Conservation (phyloP, 35 echinoderm and acorn worm genomes). For the Eucidaris tribuloides region DNA sequence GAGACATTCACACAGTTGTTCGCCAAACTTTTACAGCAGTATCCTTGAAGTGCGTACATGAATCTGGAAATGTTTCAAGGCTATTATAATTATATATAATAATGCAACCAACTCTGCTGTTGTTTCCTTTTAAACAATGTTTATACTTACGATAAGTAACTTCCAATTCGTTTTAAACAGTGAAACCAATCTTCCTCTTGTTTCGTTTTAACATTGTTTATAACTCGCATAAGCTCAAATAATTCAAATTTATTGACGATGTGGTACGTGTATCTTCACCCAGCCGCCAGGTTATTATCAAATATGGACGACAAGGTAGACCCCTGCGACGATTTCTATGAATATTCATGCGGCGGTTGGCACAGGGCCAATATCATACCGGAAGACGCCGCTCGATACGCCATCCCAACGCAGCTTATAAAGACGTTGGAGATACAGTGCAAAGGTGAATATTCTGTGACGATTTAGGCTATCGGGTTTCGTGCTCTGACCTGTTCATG, state of each 20-base stretch:
- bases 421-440: slow-evolving; percentile 43
- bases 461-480: background rate
- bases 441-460: slow-evolving; percentile 19
- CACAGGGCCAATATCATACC: slow-evolving; percentile 50
- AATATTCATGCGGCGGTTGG: slow-evolving; percentile 96
- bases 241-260: too few relatives aligned
- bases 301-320: slow-evolving; percentile 65
- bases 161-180: background rate
- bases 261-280: too few relatives aligned
- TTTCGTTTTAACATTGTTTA: background rate
- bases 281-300: slow-evolving; percentile 23
- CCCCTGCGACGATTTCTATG: slow-evolving; percentile 91
- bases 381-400: slow-evolving; percentile 14
- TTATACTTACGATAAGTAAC: background rate
- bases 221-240: too few relatives aligned
- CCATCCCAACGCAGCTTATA: slow-evolving; percentile 9
- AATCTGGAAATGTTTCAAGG: too few relatives aligned
- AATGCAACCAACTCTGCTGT: too few relatives aligned
- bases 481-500: background rate
- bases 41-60: too few relatives aligned
- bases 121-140: background rate
- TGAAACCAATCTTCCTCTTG: background rate
- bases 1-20: too few relatives aligned
- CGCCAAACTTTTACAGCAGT: too few relatives aligned
- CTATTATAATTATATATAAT: too few relatives aligned